Evolutionary conservation across 1,140 invertebrate genomes (phyloP).

Genomic region (Saccostrea echinata): DNA sequence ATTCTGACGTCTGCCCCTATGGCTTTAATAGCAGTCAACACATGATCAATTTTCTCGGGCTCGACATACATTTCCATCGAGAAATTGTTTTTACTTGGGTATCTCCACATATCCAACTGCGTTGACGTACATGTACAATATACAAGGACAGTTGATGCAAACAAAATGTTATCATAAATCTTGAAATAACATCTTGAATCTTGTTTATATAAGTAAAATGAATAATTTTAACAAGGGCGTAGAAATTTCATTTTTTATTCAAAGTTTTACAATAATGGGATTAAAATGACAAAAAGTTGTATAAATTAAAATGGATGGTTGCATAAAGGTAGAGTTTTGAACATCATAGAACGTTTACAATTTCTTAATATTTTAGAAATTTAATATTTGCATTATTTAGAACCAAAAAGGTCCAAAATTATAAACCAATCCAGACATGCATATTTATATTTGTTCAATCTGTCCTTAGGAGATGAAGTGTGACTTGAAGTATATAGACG

Average conservation of each 20-base stretch:
- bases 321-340: not conserved
- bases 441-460: too few species aligned
- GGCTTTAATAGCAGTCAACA: slow-evolving; percentile 15
- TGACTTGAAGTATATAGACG: too few species aligned
- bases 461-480: too few species aligned
- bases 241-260: too few species aligned
- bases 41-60: slow-evolving; percentile 11
- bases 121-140: not conserved
- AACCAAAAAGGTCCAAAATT: too few species aligned
- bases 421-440: not conserved
- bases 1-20: not conserved
- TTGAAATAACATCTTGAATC: not conserved
- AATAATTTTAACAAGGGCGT: too few species aligned
- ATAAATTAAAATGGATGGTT: not conserved
- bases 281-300: not conserved
- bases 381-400: too few species aligned
- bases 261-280: too few species aligned
- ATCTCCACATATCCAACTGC: slow-evolving; percentile 48
- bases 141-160: not conserved
- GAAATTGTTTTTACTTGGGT: slow-evolving; percentile 23
- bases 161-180: not conserved
- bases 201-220: too few species aligned
- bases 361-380: too few species aligned
- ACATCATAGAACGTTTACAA: too few species aligned
- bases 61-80: slow-evolving; percentile 45